Evolutionary conservation across 2,113 vertebrate species (phyloP).

Genomic region (Sinocyclocheilus anshuiensis): DNA sequence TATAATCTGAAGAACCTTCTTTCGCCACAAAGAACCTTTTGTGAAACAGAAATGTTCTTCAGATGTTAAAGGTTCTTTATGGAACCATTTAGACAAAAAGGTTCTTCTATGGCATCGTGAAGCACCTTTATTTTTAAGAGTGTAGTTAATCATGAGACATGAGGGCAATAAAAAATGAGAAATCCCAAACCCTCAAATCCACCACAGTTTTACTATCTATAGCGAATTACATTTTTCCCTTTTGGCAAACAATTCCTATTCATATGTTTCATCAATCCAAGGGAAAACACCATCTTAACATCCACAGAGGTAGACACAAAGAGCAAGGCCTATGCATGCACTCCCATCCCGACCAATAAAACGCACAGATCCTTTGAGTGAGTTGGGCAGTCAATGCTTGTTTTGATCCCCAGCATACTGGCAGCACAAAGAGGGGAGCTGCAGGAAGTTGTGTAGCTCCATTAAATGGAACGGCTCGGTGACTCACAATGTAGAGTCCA

Average conservation of each 20-base stretch:
- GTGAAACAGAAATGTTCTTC: too few relatives aligned
- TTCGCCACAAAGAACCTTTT: too few relatives aligned
- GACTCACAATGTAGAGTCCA: slow-evolving; percentile 68
- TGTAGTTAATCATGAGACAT: slow-evolving; percentile 61
- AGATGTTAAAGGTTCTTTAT: too few relatives aligned
- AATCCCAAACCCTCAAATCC: slow-evolving; percentile 41
- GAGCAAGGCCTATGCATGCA: slow-evolving; percentile 43
- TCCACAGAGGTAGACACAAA: slow-evolving; percentile 60
- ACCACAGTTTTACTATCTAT: slow-evolving; percentile 44
- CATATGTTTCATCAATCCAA: slow-evolving; percentile 42
- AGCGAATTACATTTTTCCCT: slow-evolving; percentile 56
- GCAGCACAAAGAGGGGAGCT: slow-evolving; percentile 65
- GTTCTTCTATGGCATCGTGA: too few relatives aligned
- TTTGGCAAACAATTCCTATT: slow-evolving; percentile 54
- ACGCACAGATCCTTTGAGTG: slow-evolving; percentile 58
- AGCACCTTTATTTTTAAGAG: too few relatives aligned
- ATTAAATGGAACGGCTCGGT: slow-evolving; percentile 70
- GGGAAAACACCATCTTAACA: slow-evolving; percentile 27
- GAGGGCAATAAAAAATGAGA: slow-evolving; percentile 57
- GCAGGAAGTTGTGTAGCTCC: slow-evolving; percentile 72
- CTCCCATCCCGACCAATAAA: slow-evolving; percentile 59
- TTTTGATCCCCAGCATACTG: slow-evolving; percentile 59
- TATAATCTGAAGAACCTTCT: too few relatives aligned
- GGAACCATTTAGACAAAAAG: too few relatives aligned
- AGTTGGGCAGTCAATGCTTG: slow-evolving; percentile 61